A percentile compares a stretch with the other conserved stretches of the same genome.
phyloP scores from a whole-genome alignment of 2,888 invertebrate species.

The Ichneumoninae sp. region DNA sequence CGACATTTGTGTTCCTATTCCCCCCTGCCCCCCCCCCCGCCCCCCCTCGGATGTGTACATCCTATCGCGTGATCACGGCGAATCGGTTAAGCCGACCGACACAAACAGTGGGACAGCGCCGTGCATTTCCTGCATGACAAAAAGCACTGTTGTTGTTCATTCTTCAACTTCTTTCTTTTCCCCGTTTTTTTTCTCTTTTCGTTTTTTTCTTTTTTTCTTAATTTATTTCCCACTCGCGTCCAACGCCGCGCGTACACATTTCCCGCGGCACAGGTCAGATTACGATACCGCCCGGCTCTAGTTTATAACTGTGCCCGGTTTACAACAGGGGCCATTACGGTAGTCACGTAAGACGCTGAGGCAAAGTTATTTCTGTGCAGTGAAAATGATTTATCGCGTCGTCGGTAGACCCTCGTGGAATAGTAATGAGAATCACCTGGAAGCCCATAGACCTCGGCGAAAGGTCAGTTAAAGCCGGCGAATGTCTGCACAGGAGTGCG shows the following conservation, averaged over 20 bases:
- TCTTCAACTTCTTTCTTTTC: not conserved
- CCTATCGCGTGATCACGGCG: conserved; percentile 30
- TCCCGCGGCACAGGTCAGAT: conserved; percentile 5
- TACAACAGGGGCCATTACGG: not conserved
- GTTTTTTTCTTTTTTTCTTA: not conserved
- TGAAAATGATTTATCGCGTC: conserved; percentile 43
- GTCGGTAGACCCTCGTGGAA: conserved; percentile 32
- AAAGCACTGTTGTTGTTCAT: conserved; percentile 8
- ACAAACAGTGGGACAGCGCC: not conserved
- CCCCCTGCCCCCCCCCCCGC: not conserved
- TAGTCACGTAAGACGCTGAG: conserved; percentile 13
- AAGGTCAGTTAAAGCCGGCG: conserved; percentile 44
- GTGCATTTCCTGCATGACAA: conserved; percentile 6
- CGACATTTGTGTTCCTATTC: conserved; percentile 24
- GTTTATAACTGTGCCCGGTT: conserved; percentile 4
- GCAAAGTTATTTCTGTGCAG: conserved; percentile 21
- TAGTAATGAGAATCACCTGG: conserved; percentile 47
- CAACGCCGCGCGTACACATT: conserved; percentile 1
- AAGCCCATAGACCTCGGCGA: conserved; percentile 19
- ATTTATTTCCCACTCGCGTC: not conserved
- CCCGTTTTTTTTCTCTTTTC: not conserved
- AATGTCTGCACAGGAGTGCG: conserved; percentile 12
- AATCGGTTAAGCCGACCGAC: conserved; percentile 28
- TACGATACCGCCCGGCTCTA: conserved; percentile 4
- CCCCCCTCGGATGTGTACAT: not conserved